phyloP scores from a whole-genome alignment of 2,113 vertebrate genomes.

The Madoqua kirkii region DNA sequence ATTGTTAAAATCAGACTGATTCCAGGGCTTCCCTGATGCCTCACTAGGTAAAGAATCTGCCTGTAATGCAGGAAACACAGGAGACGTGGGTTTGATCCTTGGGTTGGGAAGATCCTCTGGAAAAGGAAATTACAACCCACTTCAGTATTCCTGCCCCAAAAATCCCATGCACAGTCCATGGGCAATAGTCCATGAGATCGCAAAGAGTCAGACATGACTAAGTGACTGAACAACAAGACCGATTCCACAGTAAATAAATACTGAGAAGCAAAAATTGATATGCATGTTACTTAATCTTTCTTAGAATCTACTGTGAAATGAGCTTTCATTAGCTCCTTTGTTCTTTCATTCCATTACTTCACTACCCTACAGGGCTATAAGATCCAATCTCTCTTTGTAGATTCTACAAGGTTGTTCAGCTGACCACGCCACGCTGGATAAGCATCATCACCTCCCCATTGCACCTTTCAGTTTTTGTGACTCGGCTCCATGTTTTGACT shows the following conservation, averaged over 20 bases:
- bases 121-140: neutral
- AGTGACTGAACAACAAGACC: neutral
- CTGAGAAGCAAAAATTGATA: neutral
- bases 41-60: neutral
- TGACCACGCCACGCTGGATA: neutral
- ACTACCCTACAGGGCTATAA: neutral
- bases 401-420: neutral
- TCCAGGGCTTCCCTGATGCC: neutral
- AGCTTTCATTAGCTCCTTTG: neutral
- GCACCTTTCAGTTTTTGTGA: neutral
- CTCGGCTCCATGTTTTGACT: neutral
- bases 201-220: neutral
- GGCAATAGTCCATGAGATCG: neutral
- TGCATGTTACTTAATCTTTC: neutral
- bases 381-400: neutral
- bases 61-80: neutral
- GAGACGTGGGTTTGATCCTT: neutral
- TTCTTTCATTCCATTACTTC: neutral
- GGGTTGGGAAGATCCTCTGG: fast-evolving
- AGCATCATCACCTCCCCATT: neutral
- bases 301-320: neutral
- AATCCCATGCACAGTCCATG: neutral
- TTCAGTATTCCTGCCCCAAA: neutral
- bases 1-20: neutral
- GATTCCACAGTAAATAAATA: neutral